These are phyloP conservation scores for Mythimna impura DNA, from an alignment of 2,888 invertebrate species.

Conservation along the genomic window DNA sequence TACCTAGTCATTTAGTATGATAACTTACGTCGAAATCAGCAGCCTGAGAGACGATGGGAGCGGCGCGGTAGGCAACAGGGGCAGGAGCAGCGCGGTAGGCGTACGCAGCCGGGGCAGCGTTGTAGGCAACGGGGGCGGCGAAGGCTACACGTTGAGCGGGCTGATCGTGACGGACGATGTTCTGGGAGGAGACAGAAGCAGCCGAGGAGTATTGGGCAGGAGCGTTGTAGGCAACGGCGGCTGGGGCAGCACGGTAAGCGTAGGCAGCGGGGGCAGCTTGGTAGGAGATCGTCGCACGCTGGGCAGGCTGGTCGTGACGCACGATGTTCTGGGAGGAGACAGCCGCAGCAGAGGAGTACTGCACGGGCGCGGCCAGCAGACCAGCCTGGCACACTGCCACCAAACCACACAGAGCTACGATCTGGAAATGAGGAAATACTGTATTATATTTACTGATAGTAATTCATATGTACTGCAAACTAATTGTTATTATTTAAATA, in stretches of 20 bases:
- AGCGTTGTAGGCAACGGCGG: slow-evolving; percentile 59
- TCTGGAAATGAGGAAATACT: slow-evolving; percentile 63
- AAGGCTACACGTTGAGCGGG: slow-evolving; percentile 62
- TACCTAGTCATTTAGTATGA: background rate
- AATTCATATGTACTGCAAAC: background rate
- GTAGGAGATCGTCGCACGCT: slow-evolving; percentile 28
- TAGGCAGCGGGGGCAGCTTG: slow-evolving; percentile 36
- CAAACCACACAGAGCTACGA: slow-evolving; percentile 67
- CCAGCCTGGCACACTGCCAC: slow-evolving; percentile 71
- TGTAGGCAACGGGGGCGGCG: slow-evolving; percentile 55
- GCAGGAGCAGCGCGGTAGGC: slow-evolving; percentile 47
- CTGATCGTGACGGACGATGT: slow-evolving; percentile 78
- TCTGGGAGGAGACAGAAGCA: slow-evolving; percentile 77
- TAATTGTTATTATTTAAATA: background rate
- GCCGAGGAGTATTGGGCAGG: slow-evolving; percentile 75
- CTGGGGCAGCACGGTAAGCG: slow-evolving; percentile 40
- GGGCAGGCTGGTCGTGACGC: slow-evolving; percentile 75
- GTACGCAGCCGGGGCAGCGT: slow-evolving; percentile 37
- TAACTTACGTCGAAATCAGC: slow-evolving; percentile 54
- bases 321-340: slow-evolving; percentile 80
- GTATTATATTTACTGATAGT: background rate
- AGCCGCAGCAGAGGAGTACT: slow-evolving; percentile 75
- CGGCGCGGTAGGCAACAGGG: slow-evolving; percentile 72
- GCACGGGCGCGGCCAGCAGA: slow-evolving; percentile 74
- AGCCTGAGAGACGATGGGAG: slow-evolving; percentile 73